Base-by-base conservation (phyloP, 1,140 invertebrate genomes). In the Phocides pigmalion region DNA sequence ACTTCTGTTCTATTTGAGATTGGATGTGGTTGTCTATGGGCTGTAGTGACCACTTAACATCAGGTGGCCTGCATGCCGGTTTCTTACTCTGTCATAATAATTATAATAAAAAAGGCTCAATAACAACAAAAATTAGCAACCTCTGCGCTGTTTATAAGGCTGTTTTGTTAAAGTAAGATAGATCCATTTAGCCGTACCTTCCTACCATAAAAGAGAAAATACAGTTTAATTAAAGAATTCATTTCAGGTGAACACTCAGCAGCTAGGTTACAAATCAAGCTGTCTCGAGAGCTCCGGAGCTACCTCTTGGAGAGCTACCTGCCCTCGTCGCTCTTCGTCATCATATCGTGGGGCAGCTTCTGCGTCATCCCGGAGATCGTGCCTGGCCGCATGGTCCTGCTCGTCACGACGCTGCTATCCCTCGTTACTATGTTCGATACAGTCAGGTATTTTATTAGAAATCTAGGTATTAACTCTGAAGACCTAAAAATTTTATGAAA, bases 331-430 rank as follows among this genome's bases (percentile, higher is more conserved):
- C 75, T 95, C 25, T 94, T 95, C 68, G 93, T 94, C 20, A 93
- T 94, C 66, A 94, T 95, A 69, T 94, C 93, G 0, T 95, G 94
- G 94, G 93, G 94, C 46, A 94, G 93, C 44, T 94, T 95, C 78
- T 93, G 94, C 22, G 93, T 95, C 4, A 94, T 94, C 47, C 93
- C 93, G 0, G 93, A 94, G 76, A 93, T 94, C 20, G 93, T 94
- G 4, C 94, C 94, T 0, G 94, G 93, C 5, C 79, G 94, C 12
- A 92, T 92, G 91, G 93, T 94, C 4, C 78, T 94, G 6, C 85
- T 94, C 0, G 93, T 94, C 22, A 94, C 94, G 2, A 94, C 93
- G 0, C 80, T 95, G 3, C 87, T 94, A 2, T 94, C 93, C 2
- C 77, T 94, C 2, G 93, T 94, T 74, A 94, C 93, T 46, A 94